phyloP scores from a whole-genome alignment of 2,888 invertebrate species.

The Xestia rhomboidea region DNA sequence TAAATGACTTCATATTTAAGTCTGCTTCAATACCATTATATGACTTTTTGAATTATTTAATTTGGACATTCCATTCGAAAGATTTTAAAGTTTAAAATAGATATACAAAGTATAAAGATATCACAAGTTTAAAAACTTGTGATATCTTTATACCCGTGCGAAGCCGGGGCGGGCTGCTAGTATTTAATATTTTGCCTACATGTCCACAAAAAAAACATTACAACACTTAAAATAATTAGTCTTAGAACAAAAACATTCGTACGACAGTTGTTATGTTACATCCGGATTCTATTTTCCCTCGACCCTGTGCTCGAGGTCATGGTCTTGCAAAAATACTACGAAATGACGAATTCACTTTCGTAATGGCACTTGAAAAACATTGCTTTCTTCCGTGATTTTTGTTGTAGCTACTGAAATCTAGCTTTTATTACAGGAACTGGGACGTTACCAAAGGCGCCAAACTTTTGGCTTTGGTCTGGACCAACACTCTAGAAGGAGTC shows the following conservation, averaged over 20 bases:
- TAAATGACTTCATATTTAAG: too few species aligned
- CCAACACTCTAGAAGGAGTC: neutral
- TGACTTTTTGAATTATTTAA: too few species aligned
- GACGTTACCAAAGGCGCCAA: neutral
- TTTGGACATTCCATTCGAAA: too few species aligned
- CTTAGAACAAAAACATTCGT: slow-evolving; percentile 29
- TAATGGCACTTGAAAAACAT: neutral
- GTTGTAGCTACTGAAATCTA: neutral
- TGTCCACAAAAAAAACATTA: slow-evolving; percentile 10
- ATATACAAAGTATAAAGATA: too few species aligned
- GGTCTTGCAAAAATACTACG: slow-evolving; percentile 30
- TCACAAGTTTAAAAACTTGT: too few species aligned
- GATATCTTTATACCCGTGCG: too few species aligned
- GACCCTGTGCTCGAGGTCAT: slow-evolving; percentile 51
- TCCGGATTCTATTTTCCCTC: slow-evolving; percentile 52
- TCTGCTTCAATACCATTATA: too few species aligned
- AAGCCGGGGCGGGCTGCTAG: too few species aligned
- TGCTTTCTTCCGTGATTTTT: slow-evolving; percentile 3
- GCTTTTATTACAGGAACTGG: neutral
- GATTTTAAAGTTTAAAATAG: too few species aligned
- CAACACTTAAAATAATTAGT: slow-evolving; percentile 28
- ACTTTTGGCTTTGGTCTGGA: neutral
- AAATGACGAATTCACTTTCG: slow-evolving; percentile 17
- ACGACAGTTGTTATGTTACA: slow-evolving; percentile 49
- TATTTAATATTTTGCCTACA: neutral